Evolutionary conservation across 2,113 vertebrate genomes (phyloP).

Genomic region (Takifugu flavidus): DNA sequence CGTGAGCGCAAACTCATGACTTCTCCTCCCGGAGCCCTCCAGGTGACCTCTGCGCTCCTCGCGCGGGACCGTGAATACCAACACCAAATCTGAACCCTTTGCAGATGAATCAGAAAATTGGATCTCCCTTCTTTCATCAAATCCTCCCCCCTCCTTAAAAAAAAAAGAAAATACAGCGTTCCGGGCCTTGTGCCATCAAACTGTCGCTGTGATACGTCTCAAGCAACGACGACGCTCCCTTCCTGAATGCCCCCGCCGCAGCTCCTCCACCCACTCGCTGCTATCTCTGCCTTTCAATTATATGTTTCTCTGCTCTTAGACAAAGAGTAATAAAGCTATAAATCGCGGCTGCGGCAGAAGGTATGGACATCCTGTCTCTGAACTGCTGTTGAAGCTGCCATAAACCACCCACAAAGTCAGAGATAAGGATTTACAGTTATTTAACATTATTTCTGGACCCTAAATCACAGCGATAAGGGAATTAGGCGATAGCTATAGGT

Average conservation of each 20-base stretch:
- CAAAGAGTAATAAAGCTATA: constrained; percentile 79
- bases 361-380: constrained; percentile 72
- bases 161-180: constrained; percentile 41
- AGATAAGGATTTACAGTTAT: constrained; percentile 79
- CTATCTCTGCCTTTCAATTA: constrained; percentile 75
- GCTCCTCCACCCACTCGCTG: constrained; percentile 28
- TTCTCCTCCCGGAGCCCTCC: constrained; percentile 56
- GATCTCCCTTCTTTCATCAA: constrained; percentile 65
- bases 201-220: constrained; percentile 66
- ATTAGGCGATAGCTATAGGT: constrained; percentile 70
- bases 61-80: constrained; percentile 39
- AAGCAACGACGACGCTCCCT: constrained; percentile 53
- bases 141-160: constrained; percentile 12
- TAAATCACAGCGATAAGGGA: constrained; percentile 73
- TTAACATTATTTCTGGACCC: constrained; percentile 67
- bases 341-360: constrained; percentile 61
- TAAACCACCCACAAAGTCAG: constrained; percentile 75
- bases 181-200: constrained; percentile 60
- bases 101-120: constrained; percentile 74
- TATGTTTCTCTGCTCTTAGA: constrained; percentile 71
- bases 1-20: constrained; percentile 66
- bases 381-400: constrained; percentile 72
- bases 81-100: constrained; percentile 43
- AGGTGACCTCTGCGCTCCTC: constrained; percentile 60
- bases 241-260: constrained; percentile 29